Evolutionary conservation across 2,888 invertebrate genomes (phyloP).

Genomic region (Polyommatus icarus): DNA sequence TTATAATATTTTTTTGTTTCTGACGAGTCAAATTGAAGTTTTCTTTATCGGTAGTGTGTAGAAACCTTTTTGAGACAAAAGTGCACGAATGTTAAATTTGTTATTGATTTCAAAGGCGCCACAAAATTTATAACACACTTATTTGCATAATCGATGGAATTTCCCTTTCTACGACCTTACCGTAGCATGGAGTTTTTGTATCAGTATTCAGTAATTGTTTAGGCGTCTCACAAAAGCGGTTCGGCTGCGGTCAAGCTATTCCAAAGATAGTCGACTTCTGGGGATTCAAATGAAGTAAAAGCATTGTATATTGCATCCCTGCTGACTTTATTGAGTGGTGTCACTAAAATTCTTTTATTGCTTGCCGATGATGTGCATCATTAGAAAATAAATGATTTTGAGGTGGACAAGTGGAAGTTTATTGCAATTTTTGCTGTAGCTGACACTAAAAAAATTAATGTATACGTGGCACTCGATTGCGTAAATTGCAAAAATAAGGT

Average conservation of each 20-base stretch:
- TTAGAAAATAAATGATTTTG: neutral
- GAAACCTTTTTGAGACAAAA: neutral
- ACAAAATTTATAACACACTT: neutral
- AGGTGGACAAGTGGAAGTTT: neutral
- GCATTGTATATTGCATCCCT: neutral
- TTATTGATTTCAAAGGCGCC: neutral
- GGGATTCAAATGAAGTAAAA: neutral
- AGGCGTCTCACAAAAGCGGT: neutral
- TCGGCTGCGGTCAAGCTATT: neutral
- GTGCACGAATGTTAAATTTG: neutral
- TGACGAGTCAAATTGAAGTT: too few relatives aligned
- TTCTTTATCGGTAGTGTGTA: neutral
- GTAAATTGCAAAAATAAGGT: neutral
- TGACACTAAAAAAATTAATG: neutral
- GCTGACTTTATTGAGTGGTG: neutral
- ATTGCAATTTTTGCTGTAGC: neutral
- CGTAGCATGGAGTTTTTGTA: conserved; percentile 9
- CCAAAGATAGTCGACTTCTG: neutral
- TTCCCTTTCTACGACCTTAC: conserved; percentile 14
- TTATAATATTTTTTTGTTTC: too few relatives aligned
- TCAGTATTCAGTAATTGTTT: neutral
- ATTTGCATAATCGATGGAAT: conserved; percentile 5
- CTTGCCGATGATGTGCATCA: neutral
- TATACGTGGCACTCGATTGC: too few relatives aligned
- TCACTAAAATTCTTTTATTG: neutral